Conservation (phyloP, 2,113 vertebrate species). For the Hymenochirus boettgeri region DNA sequence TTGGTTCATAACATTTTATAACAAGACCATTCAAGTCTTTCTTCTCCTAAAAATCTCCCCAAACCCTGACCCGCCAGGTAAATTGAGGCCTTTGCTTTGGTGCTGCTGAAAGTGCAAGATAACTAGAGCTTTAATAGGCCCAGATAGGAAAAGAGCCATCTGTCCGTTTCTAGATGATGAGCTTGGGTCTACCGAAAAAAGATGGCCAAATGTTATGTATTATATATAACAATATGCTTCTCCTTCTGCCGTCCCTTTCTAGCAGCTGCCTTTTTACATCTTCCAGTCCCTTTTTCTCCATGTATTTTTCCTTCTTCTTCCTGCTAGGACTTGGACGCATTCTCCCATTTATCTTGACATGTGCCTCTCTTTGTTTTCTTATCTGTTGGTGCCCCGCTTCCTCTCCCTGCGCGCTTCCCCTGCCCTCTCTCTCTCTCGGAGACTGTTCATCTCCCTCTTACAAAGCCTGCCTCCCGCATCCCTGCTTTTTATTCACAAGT, state of each 20-base stretch:
- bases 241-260: constrained; percentile 18
- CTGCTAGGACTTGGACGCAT: not conserved
- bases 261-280: constrained; percentile 11
- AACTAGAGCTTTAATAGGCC: constrained; percentile 3
- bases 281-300: not conserved
- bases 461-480: not conserved
- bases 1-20: too few relatives aligned
- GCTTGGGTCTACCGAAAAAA: constrained; percentile 10
- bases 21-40: too few relatives aligned
- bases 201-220: constrained; percentile 14
- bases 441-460: not conserved
- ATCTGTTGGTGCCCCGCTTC: not conserved
- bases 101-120: not conserved
- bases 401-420: not conserved
- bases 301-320: constrained; percentile 4
- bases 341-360: constrained; percentile 12
- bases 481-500: not conserved
- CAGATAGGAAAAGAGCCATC: constrained; percentile 21
- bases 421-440: not conserved
- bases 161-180: constrained; percentile 10
- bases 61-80: not conserved
- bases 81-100: not conserved
- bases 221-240: constrained; percentile 37
- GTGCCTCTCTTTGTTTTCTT: constrained; percentile 6
- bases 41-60: not conserved